Conservation (phyloP, 2,797 vertebrate species). For the Gambusia yucatana region DNA sequence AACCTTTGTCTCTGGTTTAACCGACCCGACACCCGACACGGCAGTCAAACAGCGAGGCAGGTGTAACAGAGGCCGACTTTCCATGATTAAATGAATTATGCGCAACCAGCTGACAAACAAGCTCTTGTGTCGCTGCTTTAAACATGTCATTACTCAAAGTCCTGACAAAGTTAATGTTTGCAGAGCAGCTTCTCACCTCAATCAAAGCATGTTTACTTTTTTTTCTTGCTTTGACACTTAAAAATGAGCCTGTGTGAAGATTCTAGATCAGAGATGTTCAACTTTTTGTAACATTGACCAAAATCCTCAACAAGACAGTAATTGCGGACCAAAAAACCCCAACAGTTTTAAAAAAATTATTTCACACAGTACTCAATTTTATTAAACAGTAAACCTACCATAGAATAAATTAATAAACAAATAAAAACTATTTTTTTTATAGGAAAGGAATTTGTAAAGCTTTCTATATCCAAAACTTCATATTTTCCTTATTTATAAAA, state of each 20-base stretch:
- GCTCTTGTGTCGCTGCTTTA: constrained; percentile 74
- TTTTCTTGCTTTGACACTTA: constrained; percentile 4
- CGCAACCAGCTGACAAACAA: constrained; percentile 61
- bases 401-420: no score
- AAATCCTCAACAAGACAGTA: no score
- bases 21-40: not conserved
- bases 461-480: no score
- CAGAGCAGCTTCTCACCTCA: constrained; percentile 22
- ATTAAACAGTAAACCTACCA: no score
- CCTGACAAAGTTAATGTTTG: constrained; percentile 35
- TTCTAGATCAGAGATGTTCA: no score
- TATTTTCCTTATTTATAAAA: no score
- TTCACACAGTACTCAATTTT: no score
- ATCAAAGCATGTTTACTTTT: constrained; percentile 20
- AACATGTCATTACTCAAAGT: constrained; percentile 79
- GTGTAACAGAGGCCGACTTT: constrained; percentile 58
- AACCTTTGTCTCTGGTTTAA: constrained; percentile 9
- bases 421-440: no score
- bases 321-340: no score
- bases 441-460: no score
- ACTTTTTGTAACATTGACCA: no score
- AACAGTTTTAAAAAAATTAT: no score
- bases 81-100: constrained; percentile 80
- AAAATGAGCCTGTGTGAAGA: not conserved
- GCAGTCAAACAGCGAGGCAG: constrained; percentile 56